Evolutionary conservation across 1,140 invertebrate species (phyloP).

Genomic region (Drosophila arizonae): DNA sequence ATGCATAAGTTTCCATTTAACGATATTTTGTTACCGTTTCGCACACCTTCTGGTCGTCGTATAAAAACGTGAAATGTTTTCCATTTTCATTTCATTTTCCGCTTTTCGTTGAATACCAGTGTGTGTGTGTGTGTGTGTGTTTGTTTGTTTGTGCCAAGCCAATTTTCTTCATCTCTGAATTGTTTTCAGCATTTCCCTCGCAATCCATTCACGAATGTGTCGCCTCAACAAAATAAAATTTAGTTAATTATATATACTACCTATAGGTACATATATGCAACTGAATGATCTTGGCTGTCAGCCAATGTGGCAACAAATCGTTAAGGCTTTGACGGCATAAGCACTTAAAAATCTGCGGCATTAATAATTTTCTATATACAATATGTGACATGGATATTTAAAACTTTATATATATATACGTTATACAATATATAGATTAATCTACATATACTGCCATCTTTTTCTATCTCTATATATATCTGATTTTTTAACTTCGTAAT

Average conservation of each 20-base stretch:
- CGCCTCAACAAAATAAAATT: not conserved
- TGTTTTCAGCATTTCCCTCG: slow-evolving; percentile 3
- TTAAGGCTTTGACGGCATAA: too few species aligned
- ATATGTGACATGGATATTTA: too few species aligned
- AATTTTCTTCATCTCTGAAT: slow-evolving; percentile 18
- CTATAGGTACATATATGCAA: not conserved
- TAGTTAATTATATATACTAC: not conserved
- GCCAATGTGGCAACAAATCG: not conserved
- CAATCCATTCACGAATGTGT: slow-evolving; percentile 3
- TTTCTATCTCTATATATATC: too few species aligned
- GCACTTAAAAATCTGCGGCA: not conserved
- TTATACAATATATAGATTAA: not conserved
- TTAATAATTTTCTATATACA: too few species aligned
- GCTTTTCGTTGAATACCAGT: slow-evolving; percentile 4
- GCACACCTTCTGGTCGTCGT: slow-evolving; percentile 44
- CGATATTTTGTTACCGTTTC: slow-evolving; percentile 73
- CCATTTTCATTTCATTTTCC: slow-evolving; percentile 21
- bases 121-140: too few species aligned
- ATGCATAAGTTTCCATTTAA: slow-evolving; percentile 80
- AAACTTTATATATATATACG: too few species aligned
- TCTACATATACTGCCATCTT: too few species aligned
- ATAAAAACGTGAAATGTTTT: slow-evolving; percentile 28
- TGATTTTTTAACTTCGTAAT: too few species aligned
- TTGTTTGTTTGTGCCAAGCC: slow-evolving; percentile 1
- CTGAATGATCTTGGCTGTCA: not conserved